Evolutionary conservation across 2,797 vertebrate genomes (phyloP).

Genomic region (Calcarius lapponicus): DNA sequence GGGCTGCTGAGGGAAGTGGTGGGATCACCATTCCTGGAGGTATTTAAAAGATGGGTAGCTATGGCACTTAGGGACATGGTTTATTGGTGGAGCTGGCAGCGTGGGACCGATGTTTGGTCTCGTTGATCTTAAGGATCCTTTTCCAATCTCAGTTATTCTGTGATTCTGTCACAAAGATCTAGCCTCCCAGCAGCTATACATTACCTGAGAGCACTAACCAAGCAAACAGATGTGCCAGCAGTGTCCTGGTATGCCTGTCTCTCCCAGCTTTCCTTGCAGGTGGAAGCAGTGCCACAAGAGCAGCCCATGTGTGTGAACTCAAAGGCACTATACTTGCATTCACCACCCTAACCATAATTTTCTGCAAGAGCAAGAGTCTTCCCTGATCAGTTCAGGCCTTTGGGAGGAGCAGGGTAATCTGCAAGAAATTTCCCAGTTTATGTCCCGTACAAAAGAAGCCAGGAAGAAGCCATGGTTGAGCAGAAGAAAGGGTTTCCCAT

Average conservation of each 20-base stretch:
- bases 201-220: neutral
- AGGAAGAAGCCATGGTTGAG: neutral
- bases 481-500: neutral
- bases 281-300: neutral
- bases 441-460: neutral
- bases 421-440: neutral
- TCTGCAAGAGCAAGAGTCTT: neutral
- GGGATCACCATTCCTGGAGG: neutral
- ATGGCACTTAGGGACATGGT: neutral
- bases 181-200: neutral
- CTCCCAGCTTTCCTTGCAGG: neutral
- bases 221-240: neutral
- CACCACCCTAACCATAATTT: rapidly evolving
- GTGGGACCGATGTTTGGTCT: neutral
- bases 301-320: rapidly evolving
- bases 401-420: neutral
- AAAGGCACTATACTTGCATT: neutral
- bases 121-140: neutral
- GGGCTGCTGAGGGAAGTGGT: neutral
- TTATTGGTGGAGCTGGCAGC: neutral
- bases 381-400: neutral
- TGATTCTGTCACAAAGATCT: neutral
- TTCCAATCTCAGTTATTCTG: neutral
- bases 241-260: rapidly evolving
- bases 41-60: neutral